A percentile compares a stretch with the other conserved stretches of the same genome.
These are phyloP conservation scores for Erpornis zantholeuca DNA, from an alignment of 2,113 vertebrate species.

Conservation along the genomic window DNA sequence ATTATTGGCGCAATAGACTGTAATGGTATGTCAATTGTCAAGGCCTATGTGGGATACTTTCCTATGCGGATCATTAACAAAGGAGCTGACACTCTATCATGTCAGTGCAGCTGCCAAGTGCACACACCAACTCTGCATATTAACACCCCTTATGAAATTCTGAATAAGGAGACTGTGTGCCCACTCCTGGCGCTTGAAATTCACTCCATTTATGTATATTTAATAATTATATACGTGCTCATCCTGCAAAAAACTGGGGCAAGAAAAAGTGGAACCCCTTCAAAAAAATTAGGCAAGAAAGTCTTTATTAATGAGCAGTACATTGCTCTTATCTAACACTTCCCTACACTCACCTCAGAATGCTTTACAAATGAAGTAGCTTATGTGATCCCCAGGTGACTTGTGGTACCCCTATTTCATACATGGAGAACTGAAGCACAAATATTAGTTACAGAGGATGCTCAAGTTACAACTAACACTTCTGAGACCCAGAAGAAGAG, in stretches of 20 bases:
- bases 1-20: conserved; percentile 62
- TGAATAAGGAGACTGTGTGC: conserved; percentile 27
- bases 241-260: neutral
- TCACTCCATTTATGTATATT: conserved; percentile 37
- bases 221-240: conserved; percentile 26
- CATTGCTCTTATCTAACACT: neutral
- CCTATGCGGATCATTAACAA: conserved; percentile 64
- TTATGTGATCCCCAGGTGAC: neutral
- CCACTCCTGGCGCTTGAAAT: conserved; percentile 48
- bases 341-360: neutral
- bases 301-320: neutral
- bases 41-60: conserved; percentile 62
- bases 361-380: neutral
- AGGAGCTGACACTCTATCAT: conserved; percentile 65
- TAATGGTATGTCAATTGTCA: conserved; percentile 63
- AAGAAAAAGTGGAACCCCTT: neutral
- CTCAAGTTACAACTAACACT: neutral
- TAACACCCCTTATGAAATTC: conserved; percentile 59
- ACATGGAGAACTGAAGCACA: neutral
- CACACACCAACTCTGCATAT: conserved; percentile 59
- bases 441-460: neutral
- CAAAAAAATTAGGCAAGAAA: neutral
- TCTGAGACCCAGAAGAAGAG: neutral
- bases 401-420: neutral
- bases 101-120: conserved; percentile 61